These are phyloP conservation scores for Dendronephthya gigantea DNA, from an alignment of 64 coral and sea anemone genomes.

Conservation along the genomic window DNA sequence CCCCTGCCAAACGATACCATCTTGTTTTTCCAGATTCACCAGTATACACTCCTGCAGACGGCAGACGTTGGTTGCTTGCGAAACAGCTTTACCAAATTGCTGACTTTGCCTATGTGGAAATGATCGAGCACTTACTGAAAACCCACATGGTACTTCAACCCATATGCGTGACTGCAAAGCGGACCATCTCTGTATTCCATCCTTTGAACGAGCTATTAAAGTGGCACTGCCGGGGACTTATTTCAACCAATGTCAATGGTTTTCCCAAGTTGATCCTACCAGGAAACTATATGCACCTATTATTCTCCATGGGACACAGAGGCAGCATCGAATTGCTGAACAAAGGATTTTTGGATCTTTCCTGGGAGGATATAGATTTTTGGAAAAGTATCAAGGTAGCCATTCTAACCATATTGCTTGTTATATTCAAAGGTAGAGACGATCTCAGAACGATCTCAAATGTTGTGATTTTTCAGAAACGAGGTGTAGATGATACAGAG, in stretches of 20 bases:
- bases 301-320: constrained; percentile 34
- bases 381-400: constrained; percentile 33
- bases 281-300: not conserved
- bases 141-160: constrained; percentile 40
- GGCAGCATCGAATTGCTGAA: constrained; percentile 25
- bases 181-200: constrained; percentile 19
- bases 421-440: not conserved
- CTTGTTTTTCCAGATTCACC: constrained; percentile 18
- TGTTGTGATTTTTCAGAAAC: constrained; percentile 13
- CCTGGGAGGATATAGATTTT: constrained; percentile 49
- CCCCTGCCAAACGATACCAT: too few species aligned
- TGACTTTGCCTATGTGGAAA: constrained; percentile 40
- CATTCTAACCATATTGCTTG: not conserved
- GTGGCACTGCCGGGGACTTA: constrained; percentile 44
- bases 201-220: constrained; percentile 34
- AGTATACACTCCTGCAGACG: constrained; percentile 39
- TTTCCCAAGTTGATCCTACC: constrained; percentile 11
- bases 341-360: not conserved
- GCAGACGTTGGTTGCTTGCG: constrained; percentile 37
- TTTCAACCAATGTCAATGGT: constrained; percentile 29
- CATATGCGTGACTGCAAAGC: constrained; percentile 34
- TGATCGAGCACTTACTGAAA: constrained; percentile 38
- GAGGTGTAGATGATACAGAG: constrained; percentile 41
- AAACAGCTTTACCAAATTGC: constrained; percentile 39
- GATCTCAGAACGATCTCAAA: too few species aligned